Conservation (phyloP, 2,113 vertebrate genomes). For the Peromyscus polionotus region DNA sequence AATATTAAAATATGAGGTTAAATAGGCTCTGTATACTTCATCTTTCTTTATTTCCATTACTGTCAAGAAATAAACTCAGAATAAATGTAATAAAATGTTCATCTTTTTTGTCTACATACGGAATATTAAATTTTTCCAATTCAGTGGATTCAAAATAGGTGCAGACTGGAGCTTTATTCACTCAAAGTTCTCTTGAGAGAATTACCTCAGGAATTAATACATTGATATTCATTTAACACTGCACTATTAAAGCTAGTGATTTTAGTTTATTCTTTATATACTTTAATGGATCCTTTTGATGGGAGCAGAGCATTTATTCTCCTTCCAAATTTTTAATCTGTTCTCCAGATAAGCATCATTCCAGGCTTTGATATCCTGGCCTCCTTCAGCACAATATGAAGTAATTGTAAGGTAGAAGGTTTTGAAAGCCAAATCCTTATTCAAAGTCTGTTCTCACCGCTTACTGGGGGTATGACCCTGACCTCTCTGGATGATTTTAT, state of each 20-base stretch:
- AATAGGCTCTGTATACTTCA: not conserved
- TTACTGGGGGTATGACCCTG: not conserved
- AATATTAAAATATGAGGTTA: conserved; percentile 2
- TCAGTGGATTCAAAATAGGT: conserved; percentile 37
- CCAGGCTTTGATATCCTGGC: not conserved
- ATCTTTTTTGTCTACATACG: not conserved
- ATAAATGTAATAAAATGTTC: conserved; percentile 43
- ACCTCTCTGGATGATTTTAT: not conserved
- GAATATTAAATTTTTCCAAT: conserved; percentile 56
- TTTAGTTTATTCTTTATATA: conserved; percentile 29
- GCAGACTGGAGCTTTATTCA: not conserved
- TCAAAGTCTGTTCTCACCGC: not conserved
- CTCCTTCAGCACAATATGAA: not conserved
- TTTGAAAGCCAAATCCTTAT: not conserved
- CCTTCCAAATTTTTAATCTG: conserved; percentile 10
- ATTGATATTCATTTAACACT: conserved; percentile 40
- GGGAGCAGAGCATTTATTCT: not conserved
- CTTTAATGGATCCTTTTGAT: conserved; percentile 33
- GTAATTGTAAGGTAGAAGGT: too few species aligned
- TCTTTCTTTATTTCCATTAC: not conserved
- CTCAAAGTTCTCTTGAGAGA: conserved; percentile 42
- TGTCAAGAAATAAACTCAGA: conserved; percentile 49
- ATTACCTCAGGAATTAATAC: conserved; percentile 3
- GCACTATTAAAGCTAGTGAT: conserved; percentile 13
- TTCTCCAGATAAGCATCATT: conserved; percentile 15